Base-by-base conservation (phyloP, 2,113 vertebrate species). In the Scomber scombrus region DNA sequence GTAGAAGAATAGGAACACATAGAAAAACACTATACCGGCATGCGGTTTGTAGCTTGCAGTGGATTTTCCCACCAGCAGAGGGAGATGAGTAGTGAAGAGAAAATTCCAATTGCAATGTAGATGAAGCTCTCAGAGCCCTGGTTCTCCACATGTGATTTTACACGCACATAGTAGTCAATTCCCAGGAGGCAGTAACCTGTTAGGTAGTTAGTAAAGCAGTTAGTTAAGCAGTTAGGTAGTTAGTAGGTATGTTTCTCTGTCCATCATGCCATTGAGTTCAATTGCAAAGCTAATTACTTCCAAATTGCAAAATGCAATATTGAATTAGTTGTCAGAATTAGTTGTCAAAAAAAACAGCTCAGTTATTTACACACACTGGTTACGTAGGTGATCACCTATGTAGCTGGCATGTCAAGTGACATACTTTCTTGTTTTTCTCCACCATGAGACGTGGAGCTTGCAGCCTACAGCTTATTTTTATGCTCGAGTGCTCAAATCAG, bases 31-130 rank as follows among this genome's bases (percentile, higher is more conserved):
- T 9, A 2, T 79, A 93, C 91, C 88, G 86, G 80, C 75, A 93
- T 81, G 13, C 40, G 76, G 73, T 90, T 92, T 40, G 93, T 91
- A 11, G 94, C 94, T 82, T 93, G 95, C 23, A 95, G 31, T 21
- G 93, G 85, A 70, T 96, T 96, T 85, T 95, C 95, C 95, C 95
- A 95, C 95, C 95, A 96, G 75, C 94, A 95, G 13, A 95, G 50
- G 1, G 95, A 95, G 31, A 95, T 26, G 0, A 96, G 85, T 6
- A 95, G 3, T 1, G 93, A 93, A 14, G 90, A 71, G 9, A 95
- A 71, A 54, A 95, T 90, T 18, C 92, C 93, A 52, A 95, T 2
- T n/a, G 12, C 94, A 19, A 96, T 40, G n/a, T 90, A 95, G 0
- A 66, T 0, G 21, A 47, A 95, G 54, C 78, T 74, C 21, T 82